Evolutionary conservation across 2,888 invertebrate species (phyloP).

Genomic region (Lithophane socia): DNA sequence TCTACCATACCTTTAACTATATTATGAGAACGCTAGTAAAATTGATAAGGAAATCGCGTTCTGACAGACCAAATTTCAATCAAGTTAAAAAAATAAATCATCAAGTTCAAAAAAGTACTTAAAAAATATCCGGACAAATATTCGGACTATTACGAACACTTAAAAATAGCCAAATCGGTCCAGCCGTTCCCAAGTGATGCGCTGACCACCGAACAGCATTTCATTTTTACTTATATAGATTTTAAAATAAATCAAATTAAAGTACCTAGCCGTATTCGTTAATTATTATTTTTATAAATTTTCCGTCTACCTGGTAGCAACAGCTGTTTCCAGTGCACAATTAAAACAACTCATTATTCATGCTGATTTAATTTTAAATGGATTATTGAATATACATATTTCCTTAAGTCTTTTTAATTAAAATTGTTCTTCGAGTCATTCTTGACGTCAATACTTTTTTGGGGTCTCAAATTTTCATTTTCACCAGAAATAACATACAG

Average conservation of each 20-base stretch:
- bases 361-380: constrained; percentile 17
- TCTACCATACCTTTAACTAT: background rate
- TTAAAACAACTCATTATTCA: constrained; percentile 12
- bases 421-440: background rate
- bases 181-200: background rate
- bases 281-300: background rate
- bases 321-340: constrained; percentile 28
- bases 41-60: too few species aligned
- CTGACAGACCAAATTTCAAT: background rate
- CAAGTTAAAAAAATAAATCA: too few species aligned
- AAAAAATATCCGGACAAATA: background rate
- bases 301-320: background rate
- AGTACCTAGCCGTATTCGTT: background rate
- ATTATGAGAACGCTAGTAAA: too few species aligned
- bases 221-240: background rate
- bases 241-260: background rate
- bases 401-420: background rate
- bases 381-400: background rate
- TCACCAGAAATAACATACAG: too few species aligned
- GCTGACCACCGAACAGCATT: background rate
- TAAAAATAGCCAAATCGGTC: background rate
- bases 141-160: too few species aligned
- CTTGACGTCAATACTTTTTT: too few species aligned
- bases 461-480: background rate
- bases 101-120: too few species aligned